phyloP scores from a whole-genome alignment of 2,888 invertebrate species.

The Drosophila monieri region DNA sequence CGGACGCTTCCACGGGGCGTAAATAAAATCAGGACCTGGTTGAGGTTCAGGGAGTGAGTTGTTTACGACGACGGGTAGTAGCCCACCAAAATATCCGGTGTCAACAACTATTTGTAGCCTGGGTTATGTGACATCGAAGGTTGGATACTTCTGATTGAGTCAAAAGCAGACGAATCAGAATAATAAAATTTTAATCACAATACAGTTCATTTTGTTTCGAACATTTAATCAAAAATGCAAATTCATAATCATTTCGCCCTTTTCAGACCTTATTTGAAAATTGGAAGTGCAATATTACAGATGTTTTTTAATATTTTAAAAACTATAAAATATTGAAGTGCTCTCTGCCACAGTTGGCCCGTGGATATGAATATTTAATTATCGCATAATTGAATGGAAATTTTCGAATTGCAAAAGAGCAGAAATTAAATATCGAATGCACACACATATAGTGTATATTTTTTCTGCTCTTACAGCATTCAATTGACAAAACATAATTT shows the following conservation, averaged over 20 bases:
- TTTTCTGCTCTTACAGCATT: constrained; percentile 36
- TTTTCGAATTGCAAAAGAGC: constrained; percentile 11
- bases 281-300: constrained; percentile 6
- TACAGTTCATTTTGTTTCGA: background rate
- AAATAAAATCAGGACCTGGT: constrained; percentile 16
- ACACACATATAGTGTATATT: constrained; percentile 10
- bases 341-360: constrained; percentile 49
- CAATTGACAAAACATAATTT: constrained; percentile 54
- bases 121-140: constrained; percentile 20
- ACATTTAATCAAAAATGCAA: background rate
- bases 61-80: constrained; percentile 50
- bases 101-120: constrained; percentile 64
- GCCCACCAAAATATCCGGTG: constrained; percentile 48
- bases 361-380: constrained; percentile 55
- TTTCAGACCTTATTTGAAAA: background rate
- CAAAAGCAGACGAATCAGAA: background rate
- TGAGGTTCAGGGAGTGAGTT: constrained; percentile 44
- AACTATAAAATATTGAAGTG: constrained; percentile 54
- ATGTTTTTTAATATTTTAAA: constrained; percentile 37
- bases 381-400: constrained; percentile 44
- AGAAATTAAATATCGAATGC: constrained; percentile 49
- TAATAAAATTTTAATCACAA: constrained; percentile 29
- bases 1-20: constrained; percentile 26
- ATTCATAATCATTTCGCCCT: background rate
- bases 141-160: constrained; percentile 11